Evolutionary conservation across 2,888 invertebrate genomes (phyloP).

Genomic region (Polyploca ridens): DNA sequence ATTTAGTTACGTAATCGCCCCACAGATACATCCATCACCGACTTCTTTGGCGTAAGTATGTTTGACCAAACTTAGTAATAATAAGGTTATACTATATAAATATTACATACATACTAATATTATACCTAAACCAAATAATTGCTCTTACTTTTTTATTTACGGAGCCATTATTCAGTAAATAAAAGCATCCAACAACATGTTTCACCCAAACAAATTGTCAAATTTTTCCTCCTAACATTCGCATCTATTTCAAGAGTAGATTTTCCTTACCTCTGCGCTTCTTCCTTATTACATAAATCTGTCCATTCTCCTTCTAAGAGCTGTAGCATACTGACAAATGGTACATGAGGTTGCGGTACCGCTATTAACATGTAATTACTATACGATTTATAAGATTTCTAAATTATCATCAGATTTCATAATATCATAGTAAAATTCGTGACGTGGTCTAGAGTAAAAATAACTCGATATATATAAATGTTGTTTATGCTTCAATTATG

Average conservation of each 20-base stretch:
- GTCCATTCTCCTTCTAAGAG: conserved; percentile 26
- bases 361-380: not conserved
- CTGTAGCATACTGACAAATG: not conserved
- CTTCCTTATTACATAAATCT: conserved; percentile 38
- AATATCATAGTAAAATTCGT: no score
- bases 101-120: no score
- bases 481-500: no score
- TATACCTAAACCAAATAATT: conserved; percentile 12
- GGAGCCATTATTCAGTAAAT: not conserved
- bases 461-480: no score
- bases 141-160: not conserved
- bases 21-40: no score
- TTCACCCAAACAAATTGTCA: conserved; percentile 39
- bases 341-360: not conserved
- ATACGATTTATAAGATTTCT: no score
- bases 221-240: conserved; percentile 25
- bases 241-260: conserved; percentile 42
- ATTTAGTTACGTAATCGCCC: no score
- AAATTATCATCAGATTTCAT: no score
- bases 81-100: no score
- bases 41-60: no score
- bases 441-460: no score
- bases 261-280: conserved; percentile 31
- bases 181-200: conserved; percentile 16
- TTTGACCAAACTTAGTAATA: no score